These are phyloP conservation scores for Aplysia californica DNA, from an alignment of 1,140 invertebrate genomes.

Conservation along the genomic window DNA sequence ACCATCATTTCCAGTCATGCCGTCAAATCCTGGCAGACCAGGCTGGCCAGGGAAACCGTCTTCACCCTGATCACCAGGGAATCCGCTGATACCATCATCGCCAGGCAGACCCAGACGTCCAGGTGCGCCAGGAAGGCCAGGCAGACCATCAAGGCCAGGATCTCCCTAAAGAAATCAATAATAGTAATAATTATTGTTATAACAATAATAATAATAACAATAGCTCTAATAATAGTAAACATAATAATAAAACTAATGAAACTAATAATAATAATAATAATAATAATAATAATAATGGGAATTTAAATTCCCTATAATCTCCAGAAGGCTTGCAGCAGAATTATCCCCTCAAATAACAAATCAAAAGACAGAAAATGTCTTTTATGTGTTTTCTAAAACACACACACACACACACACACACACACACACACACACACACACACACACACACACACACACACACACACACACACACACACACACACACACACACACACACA, in stretches of 20 bases:
- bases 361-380: too few species aligned
- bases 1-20: conserved; percentile 29
- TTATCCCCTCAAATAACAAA: too few species aligned
- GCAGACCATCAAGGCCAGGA: conserved; percentile 29
- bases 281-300: conserved; percentile 6
- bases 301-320: background rate
- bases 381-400: too few species aligned
- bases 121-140: conserved; percentile 26
- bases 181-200: conserved; percentile 6
- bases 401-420: too few species aligned
- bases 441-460: too few species aligned
- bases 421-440: too few species aligned
- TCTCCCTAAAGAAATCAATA: conserved; percentile 28
- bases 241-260: conserved; percentile 8
- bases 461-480: too few species aligned
- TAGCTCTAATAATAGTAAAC: background rate
- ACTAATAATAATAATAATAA: conserved; percentile 14
- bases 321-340: background rate
- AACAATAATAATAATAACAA: conserved; percentile 14
- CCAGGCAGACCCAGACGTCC: conserved; percentile 32
- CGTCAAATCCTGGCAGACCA: conserved; percentile 26
- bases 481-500: too few species aligned
- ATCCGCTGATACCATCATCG: conserved; percentile 20
- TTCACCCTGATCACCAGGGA: conserved; percentile 19
- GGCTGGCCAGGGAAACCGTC: conserved; percentile 27